Evolutionary conservation across 2,888 invertebrate species (phyloP).

Genomic region (Timema podura): DNA sequence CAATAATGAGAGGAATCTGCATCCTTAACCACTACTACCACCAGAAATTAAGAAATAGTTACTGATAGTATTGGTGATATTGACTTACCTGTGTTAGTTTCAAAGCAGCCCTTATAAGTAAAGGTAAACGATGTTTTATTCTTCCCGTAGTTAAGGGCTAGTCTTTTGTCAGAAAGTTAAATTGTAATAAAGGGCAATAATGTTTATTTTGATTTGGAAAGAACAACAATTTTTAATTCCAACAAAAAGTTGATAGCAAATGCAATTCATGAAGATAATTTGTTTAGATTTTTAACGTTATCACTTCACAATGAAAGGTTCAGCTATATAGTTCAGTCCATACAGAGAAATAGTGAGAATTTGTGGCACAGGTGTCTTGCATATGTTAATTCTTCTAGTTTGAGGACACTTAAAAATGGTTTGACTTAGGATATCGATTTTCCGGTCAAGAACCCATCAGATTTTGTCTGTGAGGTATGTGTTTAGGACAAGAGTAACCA

Average conservation of each 20-base stretch:
- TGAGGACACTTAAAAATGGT: background rate
- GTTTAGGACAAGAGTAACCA: background rate
- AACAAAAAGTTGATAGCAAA: background rate
- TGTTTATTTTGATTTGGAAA: background rate
- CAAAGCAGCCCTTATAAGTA: background rate
- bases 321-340: background rate
- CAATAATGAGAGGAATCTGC: too few relatives aligned
- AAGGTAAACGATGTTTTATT: background rate
- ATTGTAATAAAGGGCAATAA: background rate
- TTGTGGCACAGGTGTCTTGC: background rate
- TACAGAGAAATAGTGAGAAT: background rate
- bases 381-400: conserved; percentile 1
- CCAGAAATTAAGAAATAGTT: background rate
- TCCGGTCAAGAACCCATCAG: background rate
- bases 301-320: background rate
- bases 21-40: too few relatives aligned
- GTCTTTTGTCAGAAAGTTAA: background rate
- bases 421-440: background rate
- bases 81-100: background rate
- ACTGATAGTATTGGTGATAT: background rate
- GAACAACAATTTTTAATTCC: background rate
- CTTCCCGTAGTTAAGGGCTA: background rate
- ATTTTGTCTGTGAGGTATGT: conserved; percentile 1
- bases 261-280: background rate
- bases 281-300: background rate